phyloP scores from a whole-genome alignment of 2,113 vertebrate species.

The Centrocercus urophasianus region DNA sequence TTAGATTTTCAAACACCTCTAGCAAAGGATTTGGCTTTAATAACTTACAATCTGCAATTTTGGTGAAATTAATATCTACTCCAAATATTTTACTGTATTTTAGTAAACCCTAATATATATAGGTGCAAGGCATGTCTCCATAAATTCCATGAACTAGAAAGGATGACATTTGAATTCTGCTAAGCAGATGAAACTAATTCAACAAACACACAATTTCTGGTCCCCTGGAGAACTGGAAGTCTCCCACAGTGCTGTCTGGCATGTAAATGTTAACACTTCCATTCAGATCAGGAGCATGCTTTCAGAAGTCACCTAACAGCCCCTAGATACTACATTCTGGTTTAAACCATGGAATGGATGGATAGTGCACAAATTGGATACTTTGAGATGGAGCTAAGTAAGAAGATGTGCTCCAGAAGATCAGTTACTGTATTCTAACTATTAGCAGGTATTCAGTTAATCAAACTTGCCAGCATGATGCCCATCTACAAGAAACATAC shows the following conservation, averaged over 20 bases:
- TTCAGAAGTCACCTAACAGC: not conserved
- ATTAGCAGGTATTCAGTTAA: not conserved
- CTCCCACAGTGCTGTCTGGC: not conserved
- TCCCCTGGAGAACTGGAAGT: not conserved
- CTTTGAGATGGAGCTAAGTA: not conserved
- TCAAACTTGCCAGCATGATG: not conserved
- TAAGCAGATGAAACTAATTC: not conserved
- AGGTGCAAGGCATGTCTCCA: not conserved
- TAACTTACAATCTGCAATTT: not conserved
- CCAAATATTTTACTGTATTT: not conserved
- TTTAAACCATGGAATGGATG: not conserved
- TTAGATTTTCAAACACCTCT: conserved; percentile 13
- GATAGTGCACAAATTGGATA: not conserved
- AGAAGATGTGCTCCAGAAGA: not conserved
- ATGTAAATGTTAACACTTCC: not conserved
- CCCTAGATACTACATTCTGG: not conserved
- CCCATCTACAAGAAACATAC: no score
- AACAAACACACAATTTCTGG: not conserved
- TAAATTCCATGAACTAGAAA: not conserved
- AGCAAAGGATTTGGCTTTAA: not conserved
- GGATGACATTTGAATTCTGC: not conserved
- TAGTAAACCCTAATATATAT: conserved; percentile 14
- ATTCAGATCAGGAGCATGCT: not conserved
- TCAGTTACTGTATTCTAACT: not conserved
- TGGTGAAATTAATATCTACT: not conserved